Base-by-base conservation (phyloP, 2,888 invertebrate genomes). In the Masnerella sp. region DNA sequence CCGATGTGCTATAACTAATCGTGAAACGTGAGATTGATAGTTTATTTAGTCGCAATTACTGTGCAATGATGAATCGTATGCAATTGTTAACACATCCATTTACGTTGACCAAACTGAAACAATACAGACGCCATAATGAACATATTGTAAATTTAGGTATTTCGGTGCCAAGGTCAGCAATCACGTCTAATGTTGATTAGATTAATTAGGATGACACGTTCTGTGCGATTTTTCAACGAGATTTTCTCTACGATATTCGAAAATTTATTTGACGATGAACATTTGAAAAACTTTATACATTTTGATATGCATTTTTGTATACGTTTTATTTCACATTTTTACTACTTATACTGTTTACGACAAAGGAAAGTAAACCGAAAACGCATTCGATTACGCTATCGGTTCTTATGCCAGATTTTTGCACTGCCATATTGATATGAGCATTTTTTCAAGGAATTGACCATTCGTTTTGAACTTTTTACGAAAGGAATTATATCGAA, bases 31-130 rank as follows among this genome's bases (percentile, higher is more conserved):
- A 74, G 52, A 59, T 64, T 43, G 20, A 34, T 73, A 54, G 52
- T 59, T 64, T 64, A 32, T 59, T 64, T 47, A 58, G 58, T 49
- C 51, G 64, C 64, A 70, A 64, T 70, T 70, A 58, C 61, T 64
- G 64, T 70, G 64, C 70, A 70, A 70, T 70, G 62, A 58, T 70
- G 43, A 43, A 34, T 42, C 12, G 18, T 28, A 20, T n/a, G n/a
- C n/a, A n/a, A n/a, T n/a, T n/a, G n/a, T n/a, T n/a, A n/a, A n/a
- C n/a, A n/a, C n/a, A n/a, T n/a, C n/a, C n/a, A n/a, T n/a, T n/a
- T n/a, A n/a, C n/a, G n/a, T n/a, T n/a, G n/a, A n/a, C n/a, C n/a
- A n/a, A n/a, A n/a, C n/a, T n/a, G n/a, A n/a, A n/a, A n/a, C n/a
- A n/a, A n/a, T n/a, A n/a, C n/a, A n/a, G n/a, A n/a, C 12, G 11